A percentile compares a stretch with the other conserved stretches of the same genome.
These are phyloP conservation scores for Stenotaenia linearis DNA, from an alignment of 2,888 invertebrate species.

Conservation along the genomic window DNA sequence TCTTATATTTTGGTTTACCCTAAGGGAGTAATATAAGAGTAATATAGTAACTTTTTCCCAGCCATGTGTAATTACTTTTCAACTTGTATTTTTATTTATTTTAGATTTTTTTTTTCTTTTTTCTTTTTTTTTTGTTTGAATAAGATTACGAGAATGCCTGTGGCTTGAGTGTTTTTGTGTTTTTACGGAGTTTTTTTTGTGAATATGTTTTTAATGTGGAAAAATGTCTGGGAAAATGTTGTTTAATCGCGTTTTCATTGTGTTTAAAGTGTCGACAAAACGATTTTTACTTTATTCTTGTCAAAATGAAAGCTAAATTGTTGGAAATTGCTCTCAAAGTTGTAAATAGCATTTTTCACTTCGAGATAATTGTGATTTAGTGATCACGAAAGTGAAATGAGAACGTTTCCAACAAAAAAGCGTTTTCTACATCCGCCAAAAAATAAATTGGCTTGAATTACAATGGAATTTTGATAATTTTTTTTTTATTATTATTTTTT, in stretches of 20 bases:
- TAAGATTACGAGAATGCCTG: slow-evolving; percentile 1
- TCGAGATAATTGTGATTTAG: background rate
- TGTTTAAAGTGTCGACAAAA: background rate
- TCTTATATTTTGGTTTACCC: background rate
- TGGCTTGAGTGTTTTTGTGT: background rate
- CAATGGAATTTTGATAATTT: background rate
- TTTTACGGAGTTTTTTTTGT: background rate
- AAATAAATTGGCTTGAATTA: background rate
- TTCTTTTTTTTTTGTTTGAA: background rate
- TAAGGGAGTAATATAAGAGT: background rate
- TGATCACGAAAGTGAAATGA: slow-evolving; percentile 17
- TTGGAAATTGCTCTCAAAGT: background rate
- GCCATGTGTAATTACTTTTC: background rate
- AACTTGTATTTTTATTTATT: slow-evolving; percentile 1
- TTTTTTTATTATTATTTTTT: background rate
- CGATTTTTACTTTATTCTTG: background rate
- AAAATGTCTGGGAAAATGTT: slow-evolving; percentile 19
- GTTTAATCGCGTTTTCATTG: background rate
- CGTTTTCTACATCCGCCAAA: background rate
- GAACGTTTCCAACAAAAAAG: background rate
- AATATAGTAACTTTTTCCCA: background rate
- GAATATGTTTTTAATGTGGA: background rate
- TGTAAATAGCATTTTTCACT: background rate
- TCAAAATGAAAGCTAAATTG: background rate
- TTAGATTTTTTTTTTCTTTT: background rate